phyloP scores from a whole-genome alignment of 2,797 vertebrate species.

The Microchirus variegatus region DNA sequence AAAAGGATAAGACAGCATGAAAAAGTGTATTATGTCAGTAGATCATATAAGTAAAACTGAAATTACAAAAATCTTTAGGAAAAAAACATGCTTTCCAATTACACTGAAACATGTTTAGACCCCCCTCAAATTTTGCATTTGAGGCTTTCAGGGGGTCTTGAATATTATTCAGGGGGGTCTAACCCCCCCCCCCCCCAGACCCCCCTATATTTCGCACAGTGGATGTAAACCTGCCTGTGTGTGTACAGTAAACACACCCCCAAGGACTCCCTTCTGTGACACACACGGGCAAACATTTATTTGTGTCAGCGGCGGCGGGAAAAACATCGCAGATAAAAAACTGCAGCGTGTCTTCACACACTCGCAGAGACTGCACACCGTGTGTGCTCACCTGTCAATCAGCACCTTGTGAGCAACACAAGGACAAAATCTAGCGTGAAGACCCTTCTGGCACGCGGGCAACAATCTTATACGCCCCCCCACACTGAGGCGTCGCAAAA shows the following conservation, averaged over 20 bases:
- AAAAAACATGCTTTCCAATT: no score
- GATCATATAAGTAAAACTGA: no score
- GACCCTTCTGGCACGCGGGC: slow-evolving; percentile 27
- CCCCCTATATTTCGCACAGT: no score
- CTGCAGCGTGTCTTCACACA: slow-evolving; percentile 29
- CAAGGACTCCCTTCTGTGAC: slow-evolving; percentile 30
- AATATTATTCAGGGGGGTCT: no score
- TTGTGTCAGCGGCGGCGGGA: slow-evolving; percentile 34
- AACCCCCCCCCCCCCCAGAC: no score
- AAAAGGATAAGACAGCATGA: no score
- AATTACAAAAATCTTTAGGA: no score
- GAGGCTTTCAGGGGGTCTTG: no score
- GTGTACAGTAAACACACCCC: slow-evolving; percentile 3
- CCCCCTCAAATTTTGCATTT: no score
- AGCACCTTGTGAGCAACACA: slow-evolving; percentile 37
- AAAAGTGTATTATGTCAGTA: no score
- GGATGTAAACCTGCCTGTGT: not conserved
- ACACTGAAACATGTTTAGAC: no score
- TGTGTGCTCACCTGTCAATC: slow-evolving; percentile 57
- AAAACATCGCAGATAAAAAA: slow-evolving; percentile 30
- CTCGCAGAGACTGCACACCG: slow-evolving; percentile 40
- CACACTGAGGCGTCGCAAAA: slow-evolving; percentile 43
- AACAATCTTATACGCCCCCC: slow-evolving; percentile 46
- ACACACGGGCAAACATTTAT: slow-evolving; percentile 35
- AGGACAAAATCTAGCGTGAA: slow-evolving; percentile 35